phyloP scores from a whole-genome alignment of 37 sponge, comb jelly and placozoan species.

The Agelas oroides region DNA sequence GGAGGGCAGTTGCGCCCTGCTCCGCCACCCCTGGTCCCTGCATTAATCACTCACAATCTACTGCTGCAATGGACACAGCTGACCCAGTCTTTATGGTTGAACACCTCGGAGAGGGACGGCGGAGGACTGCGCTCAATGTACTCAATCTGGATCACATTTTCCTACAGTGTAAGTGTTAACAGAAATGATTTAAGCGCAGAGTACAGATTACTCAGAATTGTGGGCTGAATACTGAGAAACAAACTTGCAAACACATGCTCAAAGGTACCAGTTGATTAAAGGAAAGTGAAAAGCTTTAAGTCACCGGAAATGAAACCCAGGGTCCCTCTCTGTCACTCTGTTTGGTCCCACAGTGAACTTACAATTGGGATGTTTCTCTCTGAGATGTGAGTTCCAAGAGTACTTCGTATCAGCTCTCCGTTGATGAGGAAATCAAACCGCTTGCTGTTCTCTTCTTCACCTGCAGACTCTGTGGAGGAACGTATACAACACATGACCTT shows the following conservation, averaged over 20 bases:
- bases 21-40: no score
- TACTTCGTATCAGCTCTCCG: constrained; percentile 50
- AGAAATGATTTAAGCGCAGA: no score
- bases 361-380: constrained; percentile 35
- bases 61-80: constrained; percentile 62
- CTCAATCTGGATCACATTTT: constrained; percentile 76
- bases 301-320: no score
- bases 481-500: no score
- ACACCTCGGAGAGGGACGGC: constrained; percentile 43
- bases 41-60: constrained; percentile 76
- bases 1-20: no score
- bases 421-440: constrained; percentile 83
- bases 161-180: constrained; percentile 36
- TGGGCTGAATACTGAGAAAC: no score
- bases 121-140: constrained; percentile 68
- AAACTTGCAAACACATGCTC: no score
- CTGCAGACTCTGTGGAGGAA: background rate
- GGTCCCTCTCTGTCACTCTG: no score
- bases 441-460: background rate
- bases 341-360: no score
- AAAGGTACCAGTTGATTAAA: no score
- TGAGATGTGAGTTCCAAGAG: constrained; percentile 47
- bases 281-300: no score
- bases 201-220: no score
- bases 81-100: constrained; percentile 89